These are phyloP conservation scores for Motacilla tschutschensis DNA, from an alignment of 2,113 vertebrate genomes.

Conservation along the genomic window DNA sequence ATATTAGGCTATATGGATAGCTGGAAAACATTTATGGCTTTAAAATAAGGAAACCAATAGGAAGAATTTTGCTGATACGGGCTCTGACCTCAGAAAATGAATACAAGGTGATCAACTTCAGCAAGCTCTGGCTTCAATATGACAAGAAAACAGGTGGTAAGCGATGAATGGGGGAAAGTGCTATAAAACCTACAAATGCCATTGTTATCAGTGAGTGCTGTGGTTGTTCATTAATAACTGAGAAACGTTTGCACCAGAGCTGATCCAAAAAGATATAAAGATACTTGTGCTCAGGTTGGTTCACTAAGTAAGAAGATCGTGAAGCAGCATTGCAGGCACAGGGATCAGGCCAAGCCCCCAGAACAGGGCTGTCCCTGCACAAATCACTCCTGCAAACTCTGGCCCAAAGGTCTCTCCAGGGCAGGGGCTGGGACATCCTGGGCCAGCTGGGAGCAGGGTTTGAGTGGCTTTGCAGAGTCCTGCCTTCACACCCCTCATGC, in stretches of 20 bases:
- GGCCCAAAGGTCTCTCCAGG: not conserved
- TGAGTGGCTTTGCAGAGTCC: not conserved
- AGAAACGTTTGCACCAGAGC: not conserved
- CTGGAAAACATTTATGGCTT: not conserved
- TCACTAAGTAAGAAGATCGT: not conserved
- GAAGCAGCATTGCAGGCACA: not conserved
- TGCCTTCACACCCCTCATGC: accelerated
- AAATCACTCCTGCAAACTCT: not conserved
- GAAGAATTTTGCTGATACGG: not conserved
- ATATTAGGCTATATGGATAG: not conserved
- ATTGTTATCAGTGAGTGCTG: not conserved
- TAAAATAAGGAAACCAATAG: not conserved
- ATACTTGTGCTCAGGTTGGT: not conserved
- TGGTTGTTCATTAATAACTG: not conserved
- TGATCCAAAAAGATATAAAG: not conserved
- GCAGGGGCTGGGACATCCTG: not conserved
- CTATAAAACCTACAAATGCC: not conserved
- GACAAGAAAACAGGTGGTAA: not conserved
- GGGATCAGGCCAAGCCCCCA: not conserved
- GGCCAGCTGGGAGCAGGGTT: not conserved
- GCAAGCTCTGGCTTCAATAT: not conserved
- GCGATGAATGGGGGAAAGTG: not conserved
- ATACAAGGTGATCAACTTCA: not conserved
- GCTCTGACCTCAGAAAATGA: not conserved
- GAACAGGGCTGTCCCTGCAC: not conserved